Percentiles rank a stretch among this genome's conserved stretches.
Evolutionary conservation across 2,888 invertebrate genomes (phyloP).

Genomic region (Netelia melanura): DNA sequence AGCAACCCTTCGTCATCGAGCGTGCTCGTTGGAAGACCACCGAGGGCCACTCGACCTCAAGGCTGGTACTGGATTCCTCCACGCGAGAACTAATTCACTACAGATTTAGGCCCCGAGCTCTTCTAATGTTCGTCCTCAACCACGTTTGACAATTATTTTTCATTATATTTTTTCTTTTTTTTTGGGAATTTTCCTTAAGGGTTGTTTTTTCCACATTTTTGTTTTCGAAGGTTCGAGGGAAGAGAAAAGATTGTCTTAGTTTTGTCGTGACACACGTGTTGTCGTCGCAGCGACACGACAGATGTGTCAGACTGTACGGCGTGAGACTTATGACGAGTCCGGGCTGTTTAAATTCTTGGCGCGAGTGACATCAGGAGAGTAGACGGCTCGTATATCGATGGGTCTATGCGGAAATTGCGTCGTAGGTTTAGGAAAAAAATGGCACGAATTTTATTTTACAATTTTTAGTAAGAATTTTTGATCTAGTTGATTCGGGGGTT

Average conservation of each 20-base stretch:
- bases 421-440: background rate
- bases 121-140: conserved; percentile 60
- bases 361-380: background rate
- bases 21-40: conserved; percentile 70
- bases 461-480: background rate
- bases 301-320: background rate
- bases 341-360: conserved; percentile 13
- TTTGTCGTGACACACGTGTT: background rate
- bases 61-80: conserved; percentile 81
- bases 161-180: conserved; percentile 26
- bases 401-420: background rate
- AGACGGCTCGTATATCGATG: background rate
- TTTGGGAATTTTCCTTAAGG: background rate
- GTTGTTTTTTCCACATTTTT: background rate
- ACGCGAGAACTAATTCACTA: conserved; percentile 65
- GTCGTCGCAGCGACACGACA: background rate
- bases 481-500: too few species aligned
- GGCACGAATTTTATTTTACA: background rate
- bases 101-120: conserved; percentile 50
- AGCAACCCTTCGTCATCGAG: conserved; percentile 16
- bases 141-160: conserved; percentile 43
- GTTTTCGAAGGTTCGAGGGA: background rate
- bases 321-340: background rate
- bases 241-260: background rate
- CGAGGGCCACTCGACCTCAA: conserved; percentile 81